phyloP scores from a whole-genome alignment of 2,113 vertebrate species.

The Atrichornis clamosus region DNA sequence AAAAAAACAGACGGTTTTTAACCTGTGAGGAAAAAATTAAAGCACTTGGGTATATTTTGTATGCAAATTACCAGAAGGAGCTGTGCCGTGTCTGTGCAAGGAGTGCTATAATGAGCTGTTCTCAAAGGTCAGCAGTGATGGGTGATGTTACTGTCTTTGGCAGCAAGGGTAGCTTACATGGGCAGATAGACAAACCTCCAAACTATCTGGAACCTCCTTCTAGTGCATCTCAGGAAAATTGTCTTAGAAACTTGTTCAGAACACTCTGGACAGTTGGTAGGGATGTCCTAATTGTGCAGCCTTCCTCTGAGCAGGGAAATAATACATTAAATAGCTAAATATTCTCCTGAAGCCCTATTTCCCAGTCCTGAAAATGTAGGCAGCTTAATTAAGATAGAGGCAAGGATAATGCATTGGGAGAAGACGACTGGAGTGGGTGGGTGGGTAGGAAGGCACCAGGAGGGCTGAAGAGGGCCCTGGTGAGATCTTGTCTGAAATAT shows the following conservation, averaged over 20 bases:
- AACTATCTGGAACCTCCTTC: not conserved
- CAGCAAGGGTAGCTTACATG: not conserved
- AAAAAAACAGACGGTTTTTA: not conserved
- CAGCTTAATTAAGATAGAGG: not conserved
- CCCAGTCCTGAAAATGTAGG: not conserved
- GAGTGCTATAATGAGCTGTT: not conserved
- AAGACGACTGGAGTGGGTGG: not conserved
- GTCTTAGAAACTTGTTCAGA: not conserved
- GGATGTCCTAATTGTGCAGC: not conserved
- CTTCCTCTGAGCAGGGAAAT: not conserved
- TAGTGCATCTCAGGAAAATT: not conserved
- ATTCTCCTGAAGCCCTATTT: not conserved
- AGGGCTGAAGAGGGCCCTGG: not conserved
- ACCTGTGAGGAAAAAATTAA: not conserved
- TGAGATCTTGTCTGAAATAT: not conserved
- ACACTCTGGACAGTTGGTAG: not conserved
- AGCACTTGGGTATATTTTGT: accelerated
- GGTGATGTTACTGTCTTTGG: not conserved
- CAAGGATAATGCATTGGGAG: not conserved
- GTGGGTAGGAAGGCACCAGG: not conserved
- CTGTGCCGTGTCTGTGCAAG: not conserved
- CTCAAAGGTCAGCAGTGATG: not conserved
- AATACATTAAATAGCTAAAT: not conserved
- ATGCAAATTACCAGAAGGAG: not conserved
- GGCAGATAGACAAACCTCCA: not conserved